Evolutionary conservation across 2,797 vertebrate genomes (phyloP), one percentile per base, ranked within the genome.

Genomic region (Potorous gilbertii): DNA sequence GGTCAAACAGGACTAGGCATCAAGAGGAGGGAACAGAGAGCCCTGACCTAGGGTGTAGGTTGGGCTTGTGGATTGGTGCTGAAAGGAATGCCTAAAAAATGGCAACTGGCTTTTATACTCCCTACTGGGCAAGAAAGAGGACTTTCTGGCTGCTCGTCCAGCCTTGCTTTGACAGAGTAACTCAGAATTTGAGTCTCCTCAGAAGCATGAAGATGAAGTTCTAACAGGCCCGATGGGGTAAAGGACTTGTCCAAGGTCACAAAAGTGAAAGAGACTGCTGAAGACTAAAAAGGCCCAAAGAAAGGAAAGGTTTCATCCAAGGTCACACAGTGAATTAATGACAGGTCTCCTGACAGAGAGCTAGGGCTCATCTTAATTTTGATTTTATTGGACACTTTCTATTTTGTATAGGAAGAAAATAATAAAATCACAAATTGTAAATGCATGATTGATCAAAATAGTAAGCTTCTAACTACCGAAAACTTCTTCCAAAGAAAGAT

Each of bases 371-470:
- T 81, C 5, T 90, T 29, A 91, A 90, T 93, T 89, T 91, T 29
- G 46, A 12, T 52, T 29, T 52, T 18, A 29, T 59, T 31, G 29
- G 12, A 56, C 27, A 28, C 57, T 96, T 12, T 54, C 29, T 92
- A 87, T 57, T 92, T 95, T 56, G 90, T n/a, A 93, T 89, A 57
- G 74, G 40, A 81, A 81, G 74, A 81, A 81, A 81, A 46, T 81
- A 81, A 81, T 81, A 46, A 81, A 46, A 40, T 81, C 74, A 81
- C 74, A 46, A 90, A 52, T 90, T 90, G 52, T 29, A 90, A 90
- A 90, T 54, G 90, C 28, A 21, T 90, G 90, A 13, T 12, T 90
- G 12, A 52, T 55, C 52, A 52, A 90, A 90, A 52, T 90, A n/a
- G 89, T 90, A 34, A 55, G 29, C 28, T 90, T 90, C 29, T 55